A percentile compares a stretch with the other conserved stretches of the same genome.
phyloP scores from a whole-genome alignment of 2,797 vertebrate species.

The Acanthopagrus latus region DNA sequence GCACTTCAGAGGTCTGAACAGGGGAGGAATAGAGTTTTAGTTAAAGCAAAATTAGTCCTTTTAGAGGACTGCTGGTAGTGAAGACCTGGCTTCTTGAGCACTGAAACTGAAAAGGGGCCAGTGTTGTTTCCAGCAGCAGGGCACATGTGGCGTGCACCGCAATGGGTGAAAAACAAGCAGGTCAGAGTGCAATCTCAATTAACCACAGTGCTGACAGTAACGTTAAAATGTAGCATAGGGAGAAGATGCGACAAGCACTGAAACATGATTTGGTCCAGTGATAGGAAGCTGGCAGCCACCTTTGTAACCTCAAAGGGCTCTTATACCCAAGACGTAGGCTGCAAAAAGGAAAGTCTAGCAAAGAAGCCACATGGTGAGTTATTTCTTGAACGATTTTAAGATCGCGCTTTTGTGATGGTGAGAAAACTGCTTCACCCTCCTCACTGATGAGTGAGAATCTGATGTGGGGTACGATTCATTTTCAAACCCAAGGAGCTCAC shows the following conservation, averaged over 20 bases:
- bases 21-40: not conserved
- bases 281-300: constrained; percentile 25
- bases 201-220: not conserved
- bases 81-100: not conserved
- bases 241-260: not conserved
- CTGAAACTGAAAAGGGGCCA: not conserved
- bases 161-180: not conserved
- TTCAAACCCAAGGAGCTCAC: constrained; percentile 1
- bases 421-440: no score
- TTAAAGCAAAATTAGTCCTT: not conserved
- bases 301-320: constrained; percentile 21
- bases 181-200: not conserved
- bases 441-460: not conserved
- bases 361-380: not conserved
- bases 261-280: not conserved
- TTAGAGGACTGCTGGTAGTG: not conserved
- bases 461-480: constrained; percentile 4
- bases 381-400: not conserved
- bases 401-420: not conserved
- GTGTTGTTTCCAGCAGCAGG: not conserved
- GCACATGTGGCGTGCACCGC: not conserved
- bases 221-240: no score
- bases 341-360: constrained; percentile 9
- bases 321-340: not conserved
- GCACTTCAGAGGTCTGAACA: constrained; percentile 79